Base-by-base conservation (phyloP, 2,797 vertebrate genomes). In the Arctocebus calabarensis region DNA sequence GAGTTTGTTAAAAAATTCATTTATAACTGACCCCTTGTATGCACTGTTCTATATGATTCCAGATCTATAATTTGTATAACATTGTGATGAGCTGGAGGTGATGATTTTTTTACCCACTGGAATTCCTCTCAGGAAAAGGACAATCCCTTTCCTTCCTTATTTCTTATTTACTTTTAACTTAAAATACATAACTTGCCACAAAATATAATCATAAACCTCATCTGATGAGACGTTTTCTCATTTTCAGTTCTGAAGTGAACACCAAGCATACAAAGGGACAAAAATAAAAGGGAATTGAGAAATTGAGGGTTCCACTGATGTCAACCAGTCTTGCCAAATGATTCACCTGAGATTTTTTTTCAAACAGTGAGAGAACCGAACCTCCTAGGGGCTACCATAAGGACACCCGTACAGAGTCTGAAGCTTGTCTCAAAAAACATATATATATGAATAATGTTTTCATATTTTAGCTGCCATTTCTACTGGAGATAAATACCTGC, bases 1-100 rank as follows among this genome's bases (percentile, higher is more conserved):
- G 77, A 94, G n/a, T 59, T 78, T 66, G 59, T 59, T 66, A 91
- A 94, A 94, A 78, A 84, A n/a, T n/a, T 78, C 57, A 84, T 71
- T 78, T 62, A 25, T 89, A 43, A 61, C 29, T 64, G 27, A 59
- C 17, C 74, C 22, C n/a, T n/a, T 81, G 29, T 73, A 66, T 29
- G n/a, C 83, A 40, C 22, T 27, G 13, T 1, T 40, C 3, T 34
- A 13, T 61, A 61, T 34, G 34, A 40, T 9, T 86, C 64, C 45
- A 45, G 14, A 83, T 52, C 48, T 77, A 23, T 40, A 64, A 64
- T 85, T 81, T 92, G 61, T 83, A 19, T n/a, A 71, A 59, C 19
- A 40, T 57, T 64, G 34, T 48, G 59, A 59, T 3, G 12, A 91
- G 27, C 3, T 66, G 19, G 55, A 62, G 27, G 71, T 1, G 40